Evolutionary conservation across 2,888 invertebrate genomes (phyloP).

Genomic region (Xiphydria camelus): DNA sequence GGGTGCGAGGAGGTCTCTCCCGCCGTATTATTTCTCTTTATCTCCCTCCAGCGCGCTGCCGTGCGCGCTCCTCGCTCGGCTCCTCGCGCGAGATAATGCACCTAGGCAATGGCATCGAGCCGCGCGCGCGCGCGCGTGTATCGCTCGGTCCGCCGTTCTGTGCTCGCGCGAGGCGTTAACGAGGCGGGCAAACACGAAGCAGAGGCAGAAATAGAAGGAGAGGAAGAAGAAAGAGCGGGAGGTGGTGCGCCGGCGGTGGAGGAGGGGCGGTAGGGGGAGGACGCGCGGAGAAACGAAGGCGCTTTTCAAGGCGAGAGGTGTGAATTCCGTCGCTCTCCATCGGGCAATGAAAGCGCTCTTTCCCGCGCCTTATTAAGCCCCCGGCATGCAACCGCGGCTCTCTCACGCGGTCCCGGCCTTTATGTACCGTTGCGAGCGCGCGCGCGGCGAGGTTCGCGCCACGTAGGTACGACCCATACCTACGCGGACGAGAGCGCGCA

Average conservation of each 20-base stretch:
- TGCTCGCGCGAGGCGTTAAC: constrained; percentile 46
- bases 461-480: too few relatives aligned
- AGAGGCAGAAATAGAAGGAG: constrained; percentile 22
- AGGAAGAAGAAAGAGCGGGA: constrained; percentile 6
- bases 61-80: not conserved
- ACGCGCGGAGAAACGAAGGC: constrained; percentile 25
- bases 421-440: too few relatives aligned
- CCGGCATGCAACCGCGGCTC: too few relatives aligned
- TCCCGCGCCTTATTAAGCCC: too few relatives aligned
- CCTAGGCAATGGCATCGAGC: not conserved
- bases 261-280: constrained; percentile 11
- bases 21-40: too few relatives aligned
- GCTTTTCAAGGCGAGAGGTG: constrained; percentile 38
- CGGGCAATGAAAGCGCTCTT: not conserved
- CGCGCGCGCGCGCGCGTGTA: not conserved
- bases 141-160: constrained; percentile 1
- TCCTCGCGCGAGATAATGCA: not conserved
- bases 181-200: constrained; percentile 44
- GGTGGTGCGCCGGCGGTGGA: too few relatives aligned
- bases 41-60: not conserved
- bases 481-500: too few relatives aligned
- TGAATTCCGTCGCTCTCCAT: constrained; percentile 37
- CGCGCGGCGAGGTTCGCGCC: too few relatives aligned
- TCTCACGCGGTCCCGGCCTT: not conserved
- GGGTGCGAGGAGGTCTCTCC: too few relatives aligned